phyloP scores from a whole-genome alignment of 2,888 invertebrate genomes.

The Trichacis sp. region DNA sequence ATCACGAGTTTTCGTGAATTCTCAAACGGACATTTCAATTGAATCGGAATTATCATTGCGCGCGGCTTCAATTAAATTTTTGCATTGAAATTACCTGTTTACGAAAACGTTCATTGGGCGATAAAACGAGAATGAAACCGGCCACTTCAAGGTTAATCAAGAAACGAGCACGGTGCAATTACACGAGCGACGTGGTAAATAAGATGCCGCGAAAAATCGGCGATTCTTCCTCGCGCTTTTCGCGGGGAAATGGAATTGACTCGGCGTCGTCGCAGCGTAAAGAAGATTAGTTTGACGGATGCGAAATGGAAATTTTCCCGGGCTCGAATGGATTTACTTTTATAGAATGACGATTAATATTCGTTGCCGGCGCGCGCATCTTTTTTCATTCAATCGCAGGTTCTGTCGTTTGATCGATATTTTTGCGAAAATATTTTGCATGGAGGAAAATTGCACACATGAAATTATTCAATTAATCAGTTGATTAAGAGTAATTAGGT shows the following conservation, averaged over 20 bases:
- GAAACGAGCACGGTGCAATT: neutral
- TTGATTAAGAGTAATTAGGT: too few relatives aligned
- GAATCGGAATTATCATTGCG: too few relatives aligned
- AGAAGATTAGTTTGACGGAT: constrained; percentile 1
- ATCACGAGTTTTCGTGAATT: too few relatives aligned
- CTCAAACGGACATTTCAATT: too few relatives aligned
- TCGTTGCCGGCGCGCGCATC: too few relatives aligned
- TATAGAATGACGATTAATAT: too few relatives aligned
- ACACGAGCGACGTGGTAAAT: neutral
- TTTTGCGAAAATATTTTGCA: too few relatives aligned
- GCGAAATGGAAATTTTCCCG: constrained; percentile 1
- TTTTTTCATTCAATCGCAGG: too few relatives aligned
- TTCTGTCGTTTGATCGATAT: too few relatives aligned
- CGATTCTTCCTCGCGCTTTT: neutral
- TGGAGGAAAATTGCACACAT: too few relatives aligned
- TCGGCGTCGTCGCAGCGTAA: neutral
- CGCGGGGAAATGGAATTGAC: neutral
- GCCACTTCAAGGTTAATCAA: neutral
- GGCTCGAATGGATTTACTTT: neutral
- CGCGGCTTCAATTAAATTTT: neutral
- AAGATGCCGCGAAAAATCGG: neutral
- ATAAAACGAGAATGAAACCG: neutral
- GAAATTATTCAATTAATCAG: too few relatives aligned
- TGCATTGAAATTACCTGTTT: neutral
- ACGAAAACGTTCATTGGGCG: neutral